Evolutionary conservation across 2,797 vertebrate species (phyloP).

Genomic region (Schizothorax lantsangensis): DNA sequence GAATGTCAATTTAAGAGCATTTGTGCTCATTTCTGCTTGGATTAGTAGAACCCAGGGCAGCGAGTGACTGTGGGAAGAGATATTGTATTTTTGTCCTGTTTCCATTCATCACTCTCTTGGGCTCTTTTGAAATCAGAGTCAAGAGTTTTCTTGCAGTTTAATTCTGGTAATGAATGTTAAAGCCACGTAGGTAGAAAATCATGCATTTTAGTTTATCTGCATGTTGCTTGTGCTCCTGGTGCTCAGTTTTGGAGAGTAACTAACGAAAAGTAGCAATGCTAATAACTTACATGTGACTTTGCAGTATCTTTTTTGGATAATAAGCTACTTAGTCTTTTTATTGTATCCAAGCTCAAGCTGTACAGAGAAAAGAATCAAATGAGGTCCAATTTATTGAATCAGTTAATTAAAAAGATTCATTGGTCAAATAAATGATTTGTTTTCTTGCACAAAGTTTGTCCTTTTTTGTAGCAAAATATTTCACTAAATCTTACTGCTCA

Average conservation of each 20-base stretch:
- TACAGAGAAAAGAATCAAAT: neutral
- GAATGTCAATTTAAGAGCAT: slow-evolving; percentile 43
- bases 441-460: neutral
- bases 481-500: neutral
- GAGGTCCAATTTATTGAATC: neutral
- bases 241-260: neutral
- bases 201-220: neutral
- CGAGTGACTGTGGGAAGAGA: slow-evolving; percentile 37
- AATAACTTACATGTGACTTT: neutral
- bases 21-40: slow-evolving; percentile 40
- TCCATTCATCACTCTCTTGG: slow-evolving; percentile 23
- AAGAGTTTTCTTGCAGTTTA: slow-evolving; percentile 10
- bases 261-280: slow-evolving; percentile 10
- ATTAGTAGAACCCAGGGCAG: slow-evolving; percentile 39
- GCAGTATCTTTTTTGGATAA: neutral
- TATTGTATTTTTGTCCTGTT: slow-evolving; percentile 42
- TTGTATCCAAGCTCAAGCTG: neutral
- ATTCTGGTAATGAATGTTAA: neutral
- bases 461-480: neutral
- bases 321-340: neutral
- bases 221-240: neutral
- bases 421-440: neutral
- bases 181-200: neutral
- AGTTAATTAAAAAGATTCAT: neutral
- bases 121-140: slow-evolving; percentile 3